Evolutionary conservation across 1,140 invertebrate genomes (phyloP).

Genomic region (Eciton burchellii): DNA sequence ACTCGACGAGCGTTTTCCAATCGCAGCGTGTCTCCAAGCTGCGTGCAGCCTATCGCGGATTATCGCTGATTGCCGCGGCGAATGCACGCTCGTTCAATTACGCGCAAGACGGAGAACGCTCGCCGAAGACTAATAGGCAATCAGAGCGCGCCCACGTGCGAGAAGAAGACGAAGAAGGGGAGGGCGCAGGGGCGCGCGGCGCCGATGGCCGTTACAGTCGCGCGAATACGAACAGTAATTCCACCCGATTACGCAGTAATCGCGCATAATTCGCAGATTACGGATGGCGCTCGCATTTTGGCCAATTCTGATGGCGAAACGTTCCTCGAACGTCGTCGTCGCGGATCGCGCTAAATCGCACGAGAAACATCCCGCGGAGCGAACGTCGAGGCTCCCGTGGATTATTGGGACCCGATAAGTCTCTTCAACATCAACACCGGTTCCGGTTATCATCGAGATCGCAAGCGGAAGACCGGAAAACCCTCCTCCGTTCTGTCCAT

Average conservation of each 20-base stretch:
- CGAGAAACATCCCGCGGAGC: slow-evolving; percentile 16
- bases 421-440: slow-evolving; percentile 22
- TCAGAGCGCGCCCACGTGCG: not conserved
- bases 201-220: slow-evolving; percentile 1
- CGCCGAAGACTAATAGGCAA: slow-evolving; percentile 39
- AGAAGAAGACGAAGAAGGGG: too few species aligned
- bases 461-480: not conserved
- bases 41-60: not conserved
- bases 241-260: too few species aligned
- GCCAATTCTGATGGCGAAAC: slow-evolving; percentile 41
- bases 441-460: slow-evolving; percentile 26
- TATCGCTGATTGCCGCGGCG: slow-evolving; percentile 17
- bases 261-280: slow-evolving; percentile 34
- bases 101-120: not conserved
- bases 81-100: not conserved
- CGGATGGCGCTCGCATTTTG: slow-evolving; percentile 23
- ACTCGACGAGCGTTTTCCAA: slow-evolving; percentile 1
- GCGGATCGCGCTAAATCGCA: slow-evolving; percentile 17
- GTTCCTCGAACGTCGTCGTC: not conserved
- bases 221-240: slow-evolving; percentile 33
- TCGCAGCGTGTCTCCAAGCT: not conserved
- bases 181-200: not conserved
- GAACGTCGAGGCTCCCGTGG: not conserved
- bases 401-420: not conserved
- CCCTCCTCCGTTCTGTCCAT: not conserved